Evolutionary conservation across 2,113 vertebrate species (phyloP).

Genomic region (Cryptomyrus ogoouensis): DNA sequence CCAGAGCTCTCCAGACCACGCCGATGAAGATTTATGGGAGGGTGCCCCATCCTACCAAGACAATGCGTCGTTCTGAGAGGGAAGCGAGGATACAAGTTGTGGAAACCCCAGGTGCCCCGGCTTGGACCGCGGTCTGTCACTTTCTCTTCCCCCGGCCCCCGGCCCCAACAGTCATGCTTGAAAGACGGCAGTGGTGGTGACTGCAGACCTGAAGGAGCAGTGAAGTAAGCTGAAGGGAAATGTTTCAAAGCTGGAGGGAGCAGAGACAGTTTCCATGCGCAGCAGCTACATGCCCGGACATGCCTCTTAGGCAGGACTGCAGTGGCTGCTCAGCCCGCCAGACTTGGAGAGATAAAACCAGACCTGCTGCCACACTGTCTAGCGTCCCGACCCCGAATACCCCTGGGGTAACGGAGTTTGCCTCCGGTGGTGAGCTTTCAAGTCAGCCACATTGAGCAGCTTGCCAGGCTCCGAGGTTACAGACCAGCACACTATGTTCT

Average conservation of each 20-base stretch:
- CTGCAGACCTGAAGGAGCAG: slow-evolving; percentile 24
- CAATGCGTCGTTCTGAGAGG: slow-evolving; percentile 32
- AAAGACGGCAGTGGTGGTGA: background rate
- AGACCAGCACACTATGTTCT: background rate
- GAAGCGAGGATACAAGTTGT: slow-evolving; percentile 25
- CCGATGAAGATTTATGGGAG: slow-evolving; percentile 49
- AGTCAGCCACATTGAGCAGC: background rate
- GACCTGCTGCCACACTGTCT: slow-evolving; percentile 15
- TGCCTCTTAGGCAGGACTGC: slow-evolving; percentile 51
- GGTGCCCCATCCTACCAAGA: slow-evolving; percentile 27
- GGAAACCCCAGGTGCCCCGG: background rate
- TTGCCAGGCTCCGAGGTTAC: background rate
- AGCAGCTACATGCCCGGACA: slow-evolving; percentile 61
- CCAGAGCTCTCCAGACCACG: slow-evolving; percentile 36
- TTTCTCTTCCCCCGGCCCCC: background rate
- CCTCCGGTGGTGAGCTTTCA: background rate
- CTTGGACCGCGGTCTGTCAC: background rate
- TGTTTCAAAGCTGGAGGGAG: slow-evolving; percentile 49
- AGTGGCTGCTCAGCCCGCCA: slow-evolving; percentile 31
- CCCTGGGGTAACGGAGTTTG: background rate
- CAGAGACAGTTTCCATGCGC: slow-evolving; percentile 41
- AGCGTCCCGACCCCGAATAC: background rate
- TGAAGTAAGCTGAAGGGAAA: slow-evolving; percentile 46
- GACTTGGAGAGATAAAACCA: background rate
- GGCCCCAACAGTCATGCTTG: background rate